phyloP scores from a whole-genome alignment of 2,888 invertebrate species.

The Itoplectis maculator region DNA sequence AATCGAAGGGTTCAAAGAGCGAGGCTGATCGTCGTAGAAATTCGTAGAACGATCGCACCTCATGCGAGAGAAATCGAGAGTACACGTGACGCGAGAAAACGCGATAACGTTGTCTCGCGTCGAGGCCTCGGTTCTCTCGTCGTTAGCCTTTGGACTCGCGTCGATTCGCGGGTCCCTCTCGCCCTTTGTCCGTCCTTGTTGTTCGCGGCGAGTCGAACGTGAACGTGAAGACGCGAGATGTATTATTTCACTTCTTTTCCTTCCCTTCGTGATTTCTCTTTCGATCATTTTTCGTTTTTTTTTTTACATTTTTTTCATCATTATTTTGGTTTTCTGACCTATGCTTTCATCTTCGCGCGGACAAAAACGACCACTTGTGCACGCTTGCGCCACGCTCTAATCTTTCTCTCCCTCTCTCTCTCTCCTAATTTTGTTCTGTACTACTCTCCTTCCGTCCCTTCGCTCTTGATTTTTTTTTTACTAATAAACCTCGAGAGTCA shows the following conservation, averaged over 20 bases:
- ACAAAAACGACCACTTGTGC: slow-evolving; percentile 46
- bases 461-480: slow-evolving; percentile 21
- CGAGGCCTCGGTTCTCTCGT: slow-evolving; percentile 38
- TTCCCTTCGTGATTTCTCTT: slow-evolving; percentile 27
- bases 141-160: slow-evolving; percentile 54
- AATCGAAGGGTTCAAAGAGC: slow-evolving; percentile 65
- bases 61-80: slow-evolving; percentile 14
- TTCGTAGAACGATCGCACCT: slow-evolving; percentile 51
- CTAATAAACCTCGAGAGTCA: slow-evolving; percentile 8
- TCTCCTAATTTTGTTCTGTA: slow-evolving; percentile 12
- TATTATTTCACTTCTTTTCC: slow-evolving; percentile 38
- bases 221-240: slow-evolving; percentile 54
- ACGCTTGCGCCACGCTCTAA: slow-evolving; percentile 29
- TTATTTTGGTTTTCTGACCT: slow-evolving; percentile 1
- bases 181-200: slow-evolving; percentile 66
- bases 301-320: background rate
- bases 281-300: slow-evolving; percentile 22
- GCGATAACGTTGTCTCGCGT: slow-evolving; percentile 37
- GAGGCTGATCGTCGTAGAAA: slow-evolving; percentile 67
- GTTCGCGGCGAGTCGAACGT: slow-evolving; percentile 64
- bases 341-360: slow-evolving; percentile 40
- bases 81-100: background rate
- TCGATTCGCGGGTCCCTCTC: slow-evolving; percentile 62
- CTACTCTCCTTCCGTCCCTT: background rate
- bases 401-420: slow-evolving; percentile 18